Evolutionary conservation across 2,888 invertebrate genomes (phyloP).

Genomic region (Gryllus longicercus): DNA sequence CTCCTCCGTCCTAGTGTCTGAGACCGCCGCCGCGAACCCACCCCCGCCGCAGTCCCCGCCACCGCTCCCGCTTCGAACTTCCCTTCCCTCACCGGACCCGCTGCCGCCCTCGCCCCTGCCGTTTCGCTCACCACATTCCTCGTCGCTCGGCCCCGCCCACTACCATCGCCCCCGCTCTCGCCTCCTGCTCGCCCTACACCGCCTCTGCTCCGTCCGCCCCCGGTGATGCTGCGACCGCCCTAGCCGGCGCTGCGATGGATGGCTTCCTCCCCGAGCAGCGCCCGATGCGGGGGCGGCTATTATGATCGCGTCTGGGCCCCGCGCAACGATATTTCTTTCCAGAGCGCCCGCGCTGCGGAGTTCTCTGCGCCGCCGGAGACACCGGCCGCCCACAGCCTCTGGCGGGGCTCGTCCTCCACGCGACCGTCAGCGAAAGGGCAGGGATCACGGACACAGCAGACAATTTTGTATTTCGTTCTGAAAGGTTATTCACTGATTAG

Average conservation of each 20-base stretch:
- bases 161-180: too few relatives aligned
- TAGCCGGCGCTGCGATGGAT: background rate
- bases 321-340: background rate
- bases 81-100: too few relatives aligned
- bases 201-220: background rate
- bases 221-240: background rate
- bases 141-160: too few relatives aligned
- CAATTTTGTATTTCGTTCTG: too few relatives aligned
- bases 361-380: background rate
- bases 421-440: background rate
- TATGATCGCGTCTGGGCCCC: constrained; percentile 6
- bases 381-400: background rate
- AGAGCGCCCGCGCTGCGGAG: background rate
- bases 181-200: too few relatives aligned
- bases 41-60: too few relatives aligned
- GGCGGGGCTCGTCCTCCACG: background rate
- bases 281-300: background rate
- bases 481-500: too few relatives aligned
- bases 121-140: too few relatives aligned
- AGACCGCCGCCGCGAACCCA: accelerated
- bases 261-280: background rate
- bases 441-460: too few relatives aligned
- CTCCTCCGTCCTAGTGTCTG: too few relatives aligned
- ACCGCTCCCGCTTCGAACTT: too few relatives aligned
- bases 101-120: too few relatives aligned